Percentiles rank a stretch among this genome's conserved stretches.
Evolutionary conservation across 2,113 vertebrate species (phyloP).

Genomic region (Anoplopoma fimbria): DNA sequence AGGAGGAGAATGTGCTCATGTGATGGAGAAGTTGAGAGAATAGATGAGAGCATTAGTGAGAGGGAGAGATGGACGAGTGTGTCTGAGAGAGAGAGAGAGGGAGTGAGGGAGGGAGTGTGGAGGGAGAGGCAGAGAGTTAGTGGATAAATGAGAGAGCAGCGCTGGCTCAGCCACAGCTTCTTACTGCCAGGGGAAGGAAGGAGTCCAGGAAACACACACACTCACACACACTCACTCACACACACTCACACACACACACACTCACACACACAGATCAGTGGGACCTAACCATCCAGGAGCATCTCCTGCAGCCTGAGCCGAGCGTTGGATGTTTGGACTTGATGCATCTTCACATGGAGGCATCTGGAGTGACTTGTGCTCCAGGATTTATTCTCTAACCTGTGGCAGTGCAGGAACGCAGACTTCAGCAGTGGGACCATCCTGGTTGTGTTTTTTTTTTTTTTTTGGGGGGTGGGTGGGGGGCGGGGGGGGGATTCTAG

Average conservation of each 20-base stretch:
- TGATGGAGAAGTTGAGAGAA: slow-evolving; percentile 40
- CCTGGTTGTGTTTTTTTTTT: background rate
- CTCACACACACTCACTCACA: slow-evolving; percentile 27
- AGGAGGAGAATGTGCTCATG: slow-evolving; percentile 3
- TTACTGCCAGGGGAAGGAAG: slow-evolving; percentile 61
- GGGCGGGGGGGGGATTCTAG: background rate
- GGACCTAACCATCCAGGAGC: slow-evolving; percentile 60
- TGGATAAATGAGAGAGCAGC: slow-evolving; percentile 69
- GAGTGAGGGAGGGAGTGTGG: background rate
- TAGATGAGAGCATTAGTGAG: slow-evolving; percentile 15
- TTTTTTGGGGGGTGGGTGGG: background rate
- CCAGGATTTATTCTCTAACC: slow-evolving; percentile 59
- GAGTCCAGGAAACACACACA: slow-evolving; percentile 45
- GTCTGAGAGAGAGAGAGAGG: slow-evolving; percentile 20
- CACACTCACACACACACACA: slow-evolving; percentile 28
- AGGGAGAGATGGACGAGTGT: slow-evolving; percentile 44
- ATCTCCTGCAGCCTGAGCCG: slow-evolving; percentile 49
- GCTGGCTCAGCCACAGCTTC: slow-evolving; percentile 70
- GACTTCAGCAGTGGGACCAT: slow-evolving; percentile 41
- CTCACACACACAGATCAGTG: slow-evolving; percentile 36
- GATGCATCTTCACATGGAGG: slow-evolving; percentile 38
- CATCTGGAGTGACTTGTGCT: slow-evolving; percentile 24
- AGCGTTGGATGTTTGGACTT: slow-evolving; percentile 52
- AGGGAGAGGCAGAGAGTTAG: slow-evolving; percentile 55
- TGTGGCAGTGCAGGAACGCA: slow-evolving; percentile 33